Evolutionary conservation across 2,888 invertebrate species (phyloP).

Genomic region (Trypoxylon attenuatum): DNA sequence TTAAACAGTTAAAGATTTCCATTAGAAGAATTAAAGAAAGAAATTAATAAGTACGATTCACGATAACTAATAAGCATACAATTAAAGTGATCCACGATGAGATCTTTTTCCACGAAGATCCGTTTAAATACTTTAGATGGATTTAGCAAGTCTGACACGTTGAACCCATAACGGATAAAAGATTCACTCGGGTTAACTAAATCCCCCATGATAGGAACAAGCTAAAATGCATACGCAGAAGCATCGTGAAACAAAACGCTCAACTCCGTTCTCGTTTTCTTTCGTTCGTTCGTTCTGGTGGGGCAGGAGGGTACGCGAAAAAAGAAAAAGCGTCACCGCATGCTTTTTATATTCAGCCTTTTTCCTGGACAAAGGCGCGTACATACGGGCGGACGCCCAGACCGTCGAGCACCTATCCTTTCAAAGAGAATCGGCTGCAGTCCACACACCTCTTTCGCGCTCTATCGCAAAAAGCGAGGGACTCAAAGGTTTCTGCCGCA

Average conservation of each 20-base stretch:
- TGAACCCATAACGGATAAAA: too few species aligned
- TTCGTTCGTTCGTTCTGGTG: background rate
- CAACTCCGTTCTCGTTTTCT: conserved; percentile 1
- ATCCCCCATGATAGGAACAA: conserved; percentile 5
- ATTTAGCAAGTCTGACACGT: too few species aligned
- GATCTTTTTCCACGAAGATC: too few species aligned
- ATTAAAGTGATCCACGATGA: too few species aligned
- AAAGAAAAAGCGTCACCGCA: conserved; percentile 27
- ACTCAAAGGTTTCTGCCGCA: conserved; percentile 14
- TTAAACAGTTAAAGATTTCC: too few species aligned
- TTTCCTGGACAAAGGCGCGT: conserved; percentile 33
- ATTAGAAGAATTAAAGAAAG: too few species aligned
- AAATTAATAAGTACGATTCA: too few species aligned
- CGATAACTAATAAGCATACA: too few species aligned
- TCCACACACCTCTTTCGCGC: conserved; percentile 8
- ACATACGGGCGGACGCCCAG: conserved; percentile 21
- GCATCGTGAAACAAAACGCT: conserved; percentile 16
- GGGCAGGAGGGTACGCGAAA: background rate
- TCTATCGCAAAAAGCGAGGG: conserved; percentile 5
- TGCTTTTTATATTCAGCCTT: conserved; percentile 35
- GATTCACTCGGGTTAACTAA: conserved; percentile 21
- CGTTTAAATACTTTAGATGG: too few species aligned
- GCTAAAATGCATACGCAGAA: conserved; percentile 10
- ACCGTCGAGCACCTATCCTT: conserved; percentile 21
- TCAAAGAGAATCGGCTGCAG: conserved; percentile 30